Evolutionary conservation across 2,797 vertebrate genomes (phyloP).

Genomic region (Notoglanidium macrostoma): DNA sequence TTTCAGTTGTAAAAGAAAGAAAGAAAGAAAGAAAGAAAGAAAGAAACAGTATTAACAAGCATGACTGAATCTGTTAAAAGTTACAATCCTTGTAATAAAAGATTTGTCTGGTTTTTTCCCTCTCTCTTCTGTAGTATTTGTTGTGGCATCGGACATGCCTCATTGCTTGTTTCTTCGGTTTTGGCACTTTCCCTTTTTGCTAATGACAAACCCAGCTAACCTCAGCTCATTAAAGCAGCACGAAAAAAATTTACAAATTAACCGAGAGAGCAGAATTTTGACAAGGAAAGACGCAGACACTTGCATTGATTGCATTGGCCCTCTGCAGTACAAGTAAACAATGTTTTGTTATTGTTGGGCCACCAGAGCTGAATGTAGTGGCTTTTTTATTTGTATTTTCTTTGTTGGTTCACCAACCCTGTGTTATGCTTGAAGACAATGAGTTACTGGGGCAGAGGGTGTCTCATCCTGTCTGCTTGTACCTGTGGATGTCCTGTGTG

Average conservation of each 20-base stretch:
- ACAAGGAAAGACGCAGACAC: slow-evolving; percentile 1
- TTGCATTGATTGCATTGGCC: background rate
- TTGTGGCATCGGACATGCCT: slow-evolving; percentile 1
- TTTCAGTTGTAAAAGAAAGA: background rate
- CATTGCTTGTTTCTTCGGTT: slow-evolving; percentile 30
- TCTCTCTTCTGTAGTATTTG: background rate
- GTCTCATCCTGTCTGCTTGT: background rate
- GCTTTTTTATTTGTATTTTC: background rate
- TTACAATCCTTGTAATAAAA: slow-evolving; percentile 65
- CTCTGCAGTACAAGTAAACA: slow-evolving; percentile 27
- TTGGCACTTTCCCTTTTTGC: background rate
- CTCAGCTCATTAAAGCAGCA: slow-evolving; percentile 18
- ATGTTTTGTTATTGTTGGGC: slow-evolving; percentile 15
- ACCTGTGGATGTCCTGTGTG: background rate
- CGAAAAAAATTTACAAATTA: slow-evolving; percentile 26
- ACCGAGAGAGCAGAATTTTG: slow-evolving; percentile 7
- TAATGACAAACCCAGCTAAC: slow-evolving; percentile 29
- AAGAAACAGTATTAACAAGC: slow-evolving; percentile 63
- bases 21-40: background rate
- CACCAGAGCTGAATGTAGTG: slow-evolving; percentile 7
- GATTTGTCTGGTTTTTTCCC: slow-evolving; percentile 60
- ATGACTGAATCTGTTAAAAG: slow-evolving; percentile 68
- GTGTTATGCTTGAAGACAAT: background rate
- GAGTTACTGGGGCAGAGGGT: background rate
- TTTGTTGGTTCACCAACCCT: background rate